A percentile compares a stretch with the other conserved stretches of the same genome.
Evolutionary conservation across 2,113 vertebrate genomes (phyloP).

Genomic region (Pardalotus punctatus): DNA sequence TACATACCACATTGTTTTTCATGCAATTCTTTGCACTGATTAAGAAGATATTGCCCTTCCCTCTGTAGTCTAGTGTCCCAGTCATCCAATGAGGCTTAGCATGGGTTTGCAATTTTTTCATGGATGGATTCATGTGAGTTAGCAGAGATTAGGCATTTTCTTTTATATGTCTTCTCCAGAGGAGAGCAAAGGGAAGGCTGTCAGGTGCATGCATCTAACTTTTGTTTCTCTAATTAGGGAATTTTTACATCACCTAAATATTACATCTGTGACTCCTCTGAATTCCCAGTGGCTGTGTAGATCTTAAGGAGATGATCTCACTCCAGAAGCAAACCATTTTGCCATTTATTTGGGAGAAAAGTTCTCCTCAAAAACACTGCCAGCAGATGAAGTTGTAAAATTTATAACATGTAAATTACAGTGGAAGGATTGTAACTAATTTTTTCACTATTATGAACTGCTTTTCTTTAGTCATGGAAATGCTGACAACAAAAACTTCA

Average conservation of each 20-base stretch:
- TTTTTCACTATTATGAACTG: background rate
- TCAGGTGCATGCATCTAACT: background rate
- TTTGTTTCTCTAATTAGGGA: conserved; percentile 14
- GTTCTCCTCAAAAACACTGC: background rate
- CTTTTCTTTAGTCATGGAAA: background rate
- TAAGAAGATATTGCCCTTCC: background rate
- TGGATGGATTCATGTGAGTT: background rate
- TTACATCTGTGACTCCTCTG: background rate
- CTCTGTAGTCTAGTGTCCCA: background rate
- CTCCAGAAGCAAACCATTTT: background rate
- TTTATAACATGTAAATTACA: background rate
- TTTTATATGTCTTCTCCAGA: background rate
- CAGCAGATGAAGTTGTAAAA: background rate
- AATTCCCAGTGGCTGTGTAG: background rate
- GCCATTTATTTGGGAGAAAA: background rate
- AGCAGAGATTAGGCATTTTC: background rate
- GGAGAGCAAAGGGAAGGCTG: background rate
- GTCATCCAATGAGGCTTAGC: background rate
- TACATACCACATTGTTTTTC: background rate
- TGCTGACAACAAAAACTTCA: background rate
- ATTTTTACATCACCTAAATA: background rate
- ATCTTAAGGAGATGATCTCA: background rate
- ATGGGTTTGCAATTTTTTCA: background rate
- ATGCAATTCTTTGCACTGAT: conserved; percentile 8
- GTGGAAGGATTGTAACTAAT: background rate